phyloP scores from a whole-genome alignment of 2,888 invertebrate species.

The Drosophila subquinaria region DNA sequence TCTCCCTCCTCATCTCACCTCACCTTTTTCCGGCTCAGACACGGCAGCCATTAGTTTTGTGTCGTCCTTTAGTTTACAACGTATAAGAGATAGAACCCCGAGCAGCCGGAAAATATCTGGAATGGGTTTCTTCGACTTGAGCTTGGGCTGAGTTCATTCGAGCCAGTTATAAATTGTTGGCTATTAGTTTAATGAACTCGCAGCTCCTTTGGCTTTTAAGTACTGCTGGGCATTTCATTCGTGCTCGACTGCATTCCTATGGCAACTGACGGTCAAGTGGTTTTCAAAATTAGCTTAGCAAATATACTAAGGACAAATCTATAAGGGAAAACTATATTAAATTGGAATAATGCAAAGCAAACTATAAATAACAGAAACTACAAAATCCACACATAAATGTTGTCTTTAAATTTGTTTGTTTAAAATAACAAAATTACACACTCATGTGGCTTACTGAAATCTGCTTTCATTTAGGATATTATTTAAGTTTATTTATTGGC shows the following conservation, averaged over 20 bases:
- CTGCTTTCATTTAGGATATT: too few relatives aligned
- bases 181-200: slow-evolving; percentile 81
- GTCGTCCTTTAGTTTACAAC: slow-evolving; percentile 31
- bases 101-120: slow-evolving; percentile 8
- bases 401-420: too few relatives aligned
- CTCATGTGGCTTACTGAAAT: too few relatives aligned
- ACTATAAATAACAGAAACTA: background rate
- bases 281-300: slow-evolving; percentile 38
- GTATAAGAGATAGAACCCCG: background rate
- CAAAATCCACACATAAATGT: too few relatives aligned
- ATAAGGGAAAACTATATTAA: slow-evolving; percentile 17
- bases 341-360: slow-evolving; percentile 4
- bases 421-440: too few relatives aligned
- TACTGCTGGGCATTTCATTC: slow-evolving; percentile 48
- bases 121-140: slow-evolving; percentile 5
- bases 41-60: slow-evolving; percentile 50
- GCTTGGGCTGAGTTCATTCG: slow-evolving; percentile 23
- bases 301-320: slow-evolving; percentile 5
- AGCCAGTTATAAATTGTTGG: slow-evolving; percentile 77
- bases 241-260: slow-evolving; percentile 26
- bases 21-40: slow-evolving; percentile 23
- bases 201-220: slow-evolving; percentile 59
- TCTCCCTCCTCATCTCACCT: slow-evolving; percentile 24
- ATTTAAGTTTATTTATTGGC: too few relatives aligned
- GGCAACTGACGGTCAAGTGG: slow-evolving; percentile 35